Evolutionary conservation across 2,888 invertebrate genomes (phyloP), one percentile per base, ranked within the genome.

Genomic region (Cheilosia variabilis): DNA sequence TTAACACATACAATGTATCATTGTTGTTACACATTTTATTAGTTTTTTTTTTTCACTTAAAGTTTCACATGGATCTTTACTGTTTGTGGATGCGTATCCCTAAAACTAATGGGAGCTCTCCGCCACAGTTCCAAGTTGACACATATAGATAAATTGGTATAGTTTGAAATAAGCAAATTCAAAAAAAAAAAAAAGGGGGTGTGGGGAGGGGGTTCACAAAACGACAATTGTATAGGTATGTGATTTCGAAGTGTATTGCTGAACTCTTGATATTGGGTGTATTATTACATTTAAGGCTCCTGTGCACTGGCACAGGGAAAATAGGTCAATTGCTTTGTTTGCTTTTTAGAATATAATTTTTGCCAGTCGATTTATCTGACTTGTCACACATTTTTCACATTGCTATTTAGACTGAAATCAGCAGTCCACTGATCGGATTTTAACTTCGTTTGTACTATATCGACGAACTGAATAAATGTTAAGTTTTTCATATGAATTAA

Each of bases 281-380:
- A 31, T 19, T 62, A 31, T 45, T 17, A n/a, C 27, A 34, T 63
- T 50, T 63, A 63, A 63, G 50, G 63, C 50, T 47, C 17, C 27
- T 45, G 7, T 47, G 31, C 31, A 19, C 45, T 47, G 31, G 6
- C 47, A 31, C 34, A 45, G 19, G 17, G 22, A 63, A 63, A 22
- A 34, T 47, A 50, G 63, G 63, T 47, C 34, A 62, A 47, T 62
- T 31, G 45, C 62, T 45, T 47, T 60, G 22, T 27, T 37, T 37
- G 37, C 37, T 13, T 37, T 37, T 37, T 37, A 37, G 37, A 22
- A 47, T 47, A 19, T 9, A 55, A n/a, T 5, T 17, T 13, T 17
- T 31, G 31, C 1, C 24, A 37, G 15, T 17, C 15, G 10, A 55
- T 17, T 34, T 34, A 34, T 34, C 10, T 9, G 34, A 13, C 13